Evolutionary conservation across 1,140 invertebrate genomes (phyloP).

Genomic region (Yoshiicerus persimilis): DNA sequence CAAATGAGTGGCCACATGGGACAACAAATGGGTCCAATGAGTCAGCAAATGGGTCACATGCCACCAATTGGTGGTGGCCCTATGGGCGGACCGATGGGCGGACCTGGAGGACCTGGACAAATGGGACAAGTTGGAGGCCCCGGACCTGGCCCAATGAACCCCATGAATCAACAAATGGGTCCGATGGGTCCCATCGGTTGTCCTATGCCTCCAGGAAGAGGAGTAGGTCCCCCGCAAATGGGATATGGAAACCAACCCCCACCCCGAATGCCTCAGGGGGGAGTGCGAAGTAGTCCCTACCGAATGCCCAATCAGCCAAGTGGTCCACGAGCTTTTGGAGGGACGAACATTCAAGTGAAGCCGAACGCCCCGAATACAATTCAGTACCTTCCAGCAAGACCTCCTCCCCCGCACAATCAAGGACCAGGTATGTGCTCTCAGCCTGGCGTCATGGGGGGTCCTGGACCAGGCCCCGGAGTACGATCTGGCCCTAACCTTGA

Average conservation of each 20-base stretch:
- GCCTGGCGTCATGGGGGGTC: background rate
- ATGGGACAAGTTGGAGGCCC: slow-evolving; percentile 41
- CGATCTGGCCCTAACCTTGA: slow-evolving; percentile 74
- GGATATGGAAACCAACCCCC: slow-evolving; percentile 29
- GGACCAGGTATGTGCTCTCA: slow-evolving; percentile 46
- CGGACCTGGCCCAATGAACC: slow-evolving; percentile 58
- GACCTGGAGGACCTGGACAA: slow-evolving; percentile 42
- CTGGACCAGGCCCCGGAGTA: slow-evolving; percentile 60
- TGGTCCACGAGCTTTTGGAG: slow-evolving; percentile 51
- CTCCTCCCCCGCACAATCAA: slow-evolving; percentile 56
- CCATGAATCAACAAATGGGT: slow-evolving; percentile 49
- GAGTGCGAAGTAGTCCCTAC: slow-evolving; percentile 38
- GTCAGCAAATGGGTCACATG: background rate
- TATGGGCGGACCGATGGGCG: slow-evolving; percentile 54
- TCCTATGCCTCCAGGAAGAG: slow-evolving; percentile 26
- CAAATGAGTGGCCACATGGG: slow-evolving; percentile 53
- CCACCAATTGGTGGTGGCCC: slow-evolving; percentile 51
- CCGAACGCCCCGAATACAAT: slow-evolving; percentile 96
- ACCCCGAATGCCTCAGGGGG: background rate
- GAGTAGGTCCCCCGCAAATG: slow-evolving; percentile 25
- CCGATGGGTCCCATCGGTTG: slow-evolving; percentile 36
- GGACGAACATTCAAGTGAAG: slow-evolving; percentile 88
- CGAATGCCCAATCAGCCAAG: slow-evolving; percentile 39
- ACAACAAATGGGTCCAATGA: slow-evolving; percentile 33
- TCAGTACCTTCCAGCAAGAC: slow-evolving; percentile 91